A percentile compares a stretch with the other conserved stretches of the same genome.
Conservation (phyloP, 1,140 invertebrate species). For the Halyomorpha halys region DNA sequence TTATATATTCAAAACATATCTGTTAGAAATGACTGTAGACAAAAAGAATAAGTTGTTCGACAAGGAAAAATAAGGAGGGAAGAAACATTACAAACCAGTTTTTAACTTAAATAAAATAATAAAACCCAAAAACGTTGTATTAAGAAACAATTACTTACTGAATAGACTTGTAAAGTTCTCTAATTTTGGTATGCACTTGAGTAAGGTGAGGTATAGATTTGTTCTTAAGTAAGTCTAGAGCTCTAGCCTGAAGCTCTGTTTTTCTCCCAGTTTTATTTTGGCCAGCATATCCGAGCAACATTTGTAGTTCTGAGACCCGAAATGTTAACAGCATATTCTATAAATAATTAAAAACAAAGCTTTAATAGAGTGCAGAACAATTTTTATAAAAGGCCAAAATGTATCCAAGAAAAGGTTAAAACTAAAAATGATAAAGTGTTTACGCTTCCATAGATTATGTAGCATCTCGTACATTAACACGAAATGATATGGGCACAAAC, state of each 20-base stretch:
- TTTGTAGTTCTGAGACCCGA: conserved; percentile 73
- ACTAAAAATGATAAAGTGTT: not conserved
- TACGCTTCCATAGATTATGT: not conserved
- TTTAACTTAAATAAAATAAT: not conserved
- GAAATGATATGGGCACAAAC: no score
- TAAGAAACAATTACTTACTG: conserved; percentile 42
- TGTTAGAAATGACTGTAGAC: no score
- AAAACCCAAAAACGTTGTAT: not conserved
- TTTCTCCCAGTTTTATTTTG: conserved; percentile 78
- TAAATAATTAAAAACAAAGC: conserved; percentile 20
- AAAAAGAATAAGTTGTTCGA: no score
- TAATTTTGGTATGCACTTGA: conserved; percentile 61
- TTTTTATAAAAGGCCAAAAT: not conserved
- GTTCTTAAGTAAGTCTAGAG: conserved; percentile 61
- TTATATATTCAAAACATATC: no score
- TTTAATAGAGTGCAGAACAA: not conserved
- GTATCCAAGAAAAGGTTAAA: not conserved
- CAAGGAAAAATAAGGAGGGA: no score
- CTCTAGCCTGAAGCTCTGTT: conserved; percentile 69
- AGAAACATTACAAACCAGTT: no score
- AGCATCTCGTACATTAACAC: no score
- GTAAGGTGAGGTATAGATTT: conserved; percentile 46
- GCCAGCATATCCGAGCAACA: conserved; percentile 72
- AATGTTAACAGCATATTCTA: conserved; percentile 74
- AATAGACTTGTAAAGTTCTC: conserved; percentile 65